These are phyloP conservation scores for Cebus imitator DNA, from an alignment of 2,113 vertebrate species.

Conservation along the genomic window DNA sequence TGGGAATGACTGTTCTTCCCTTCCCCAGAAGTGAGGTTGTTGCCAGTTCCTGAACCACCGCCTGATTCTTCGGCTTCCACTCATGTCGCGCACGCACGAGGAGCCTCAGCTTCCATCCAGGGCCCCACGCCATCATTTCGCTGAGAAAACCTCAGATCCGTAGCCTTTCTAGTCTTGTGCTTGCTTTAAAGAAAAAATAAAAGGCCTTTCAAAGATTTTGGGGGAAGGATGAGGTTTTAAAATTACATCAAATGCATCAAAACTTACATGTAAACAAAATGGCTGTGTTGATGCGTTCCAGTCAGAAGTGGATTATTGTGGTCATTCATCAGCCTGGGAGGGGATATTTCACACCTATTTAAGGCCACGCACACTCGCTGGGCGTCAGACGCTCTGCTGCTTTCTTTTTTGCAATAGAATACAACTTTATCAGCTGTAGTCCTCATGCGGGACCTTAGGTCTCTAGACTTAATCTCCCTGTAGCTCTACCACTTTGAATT, in stretches of 20 bases:
- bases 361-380: rapidly evolving
- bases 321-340: background rate
- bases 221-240: background rate
- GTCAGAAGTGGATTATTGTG: background rate
- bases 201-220: background rate
- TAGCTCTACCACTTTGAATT: background rate
- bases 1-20: background rate
- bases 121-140: background rate
- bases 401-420: background rate
- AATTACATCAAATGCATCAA: background rate
- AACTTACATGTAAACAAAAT: background rate
- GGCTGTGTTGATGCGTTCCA: too few relatives aligned
- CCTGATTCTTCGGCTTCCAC: too few relatives aligned
- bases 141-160: background rate
- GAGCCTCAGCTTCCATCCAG: too few relatives aligned
- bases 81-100: rapidly evolving
- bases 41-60: background rate
- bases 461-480: background rate
- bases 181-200: background rate
- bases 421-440: background rate
- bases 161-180: background rate
- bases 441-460: background rate
- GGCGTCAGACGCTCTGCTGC: background rate
- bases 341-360: background rate
- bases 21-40: background rate